phyloP scores from a whole-genome alignment of 2,888 invertebrate species.

The Cephus spinipes region DNA sequence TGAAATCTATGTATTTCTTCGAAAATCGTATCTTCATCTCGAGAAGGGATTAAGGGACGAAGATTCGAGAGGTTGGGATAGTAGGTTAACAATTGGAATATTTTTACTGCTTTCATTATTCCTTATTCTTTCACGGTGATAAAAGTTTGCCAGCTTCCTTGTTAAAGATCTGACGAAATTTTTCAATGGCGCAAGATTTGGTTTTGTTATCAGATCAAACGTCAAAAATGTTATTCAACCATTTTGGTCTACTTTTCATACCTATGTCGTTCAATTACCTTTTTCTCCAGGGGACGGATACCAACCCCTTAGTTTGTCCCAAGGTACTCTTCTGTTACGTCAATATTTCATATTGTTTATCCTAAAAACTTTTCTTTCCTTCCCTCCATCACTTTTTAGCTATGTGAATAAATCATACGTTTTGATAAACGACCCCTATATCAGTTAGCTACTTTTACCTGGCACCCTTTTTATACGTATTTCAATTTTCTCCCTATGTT shows the following conservation, averaged over 20 bases:
- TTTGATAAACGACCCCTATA: not conserved
- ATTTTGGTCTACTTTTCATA: not conserved
- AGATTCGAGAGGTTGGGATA: not conserved
- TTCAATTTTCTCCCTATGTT: not conserved
- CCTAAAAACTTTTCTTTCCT: not conserved
- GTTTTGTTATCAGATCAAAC: not conserved
- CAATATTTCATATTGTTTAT: not conserved
- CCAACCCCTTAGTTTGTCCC: not conserved
- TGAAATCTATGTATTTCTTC: slow-evolving; percentile 21
- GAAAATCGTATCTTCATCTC: not conserved
- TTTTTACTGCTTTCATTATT: slow-evolving; percentile 11
- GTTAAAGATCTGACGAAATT: not conserved
- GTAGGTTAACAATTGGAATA: not conserved
- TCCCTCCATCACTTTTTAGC: not conserved
- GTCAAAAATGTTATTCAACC: not conserved
- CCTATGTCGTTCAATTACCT: not conserved
- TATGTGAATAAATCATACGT: not conserved
- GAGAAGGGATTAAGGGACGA: not conserved
- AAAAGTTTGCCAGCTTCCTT: not conserved
- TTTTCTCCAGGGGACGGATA: not conserved
- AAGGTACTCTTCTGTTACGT: not conserved
- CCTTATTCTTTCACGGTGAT: not conserved
- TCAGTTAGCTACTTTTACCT: not conserved
- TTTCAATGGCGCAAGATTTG: no score
- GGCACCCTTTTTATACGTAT: not conserved